phyloP scores from a whole-genome alignment of 1,140 invertebrate species.

The Centruroides sculpturatus region DNA sequence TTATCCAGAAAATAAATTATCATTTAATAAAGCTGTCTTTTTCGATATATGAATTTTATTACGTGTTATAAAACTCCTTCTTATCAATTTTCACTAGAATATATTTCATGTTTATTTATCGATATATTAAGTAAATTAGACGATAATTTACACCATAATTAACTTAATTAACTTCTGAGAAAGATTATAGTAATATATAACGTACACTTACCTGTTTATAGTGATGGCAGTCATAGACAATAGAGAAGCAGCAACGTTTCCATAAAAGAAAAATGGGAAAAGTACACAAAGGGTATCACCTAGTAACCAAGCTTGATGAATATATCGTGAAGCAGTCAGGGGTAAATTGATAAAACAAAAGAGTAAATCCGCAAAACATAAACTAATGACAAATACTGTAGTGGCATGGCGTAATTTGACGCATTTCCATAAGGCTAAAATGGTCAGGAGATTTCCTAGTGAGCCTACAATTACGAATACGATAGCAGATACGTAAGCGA shows the following conservation, averaged over 20 bases:
- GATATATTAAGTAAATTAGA: neutral
- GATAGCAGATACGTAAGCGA: conserved; percentile 11
- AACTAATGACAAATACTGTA: conserved; percentile 69
- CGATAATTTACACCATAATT: neutral
- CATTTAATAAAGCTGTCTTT: no score
- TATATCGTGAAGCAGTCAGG: conserved; percentile 62
- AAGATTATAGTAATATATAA: neutral
- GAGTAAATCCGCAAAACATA: conserved; percentile 67
- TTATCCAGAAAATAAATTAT: no score
- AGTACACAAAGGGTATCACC: conserved; percentile 59
- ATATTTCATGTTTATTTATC: neutral
- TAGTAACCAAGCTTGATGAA: conserved; percentile 62
- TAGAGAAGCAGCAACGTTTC: conserved; percentile 73
- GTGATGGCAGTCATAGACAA: conserved; percentile 81
- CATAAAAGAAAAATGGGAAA: conserved; percentile 78
- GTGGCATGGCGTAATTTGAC: conserved; percentile 51
- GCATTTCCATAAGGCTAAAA: conserved; percentile 12
- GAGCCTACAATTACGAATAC: conserved; percentile 15
- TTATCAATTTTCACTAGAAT: neutral
- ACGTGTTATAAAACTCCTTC: neutral
- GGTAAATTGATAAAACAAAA: conserved; percentile 72
- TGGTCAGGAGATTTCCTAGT: conserved; percentile 16
- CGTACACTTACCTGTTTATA: conserved; percentile 54
- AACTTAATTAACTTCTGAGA: neutral
- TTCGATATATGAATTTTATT: no score